Evolutionary conservation across 2,113 vertebrate genomes (phyloP), one percentile per base, ranked within the genome.

Genomic region (Brienomyrus longianalis): DNA sequence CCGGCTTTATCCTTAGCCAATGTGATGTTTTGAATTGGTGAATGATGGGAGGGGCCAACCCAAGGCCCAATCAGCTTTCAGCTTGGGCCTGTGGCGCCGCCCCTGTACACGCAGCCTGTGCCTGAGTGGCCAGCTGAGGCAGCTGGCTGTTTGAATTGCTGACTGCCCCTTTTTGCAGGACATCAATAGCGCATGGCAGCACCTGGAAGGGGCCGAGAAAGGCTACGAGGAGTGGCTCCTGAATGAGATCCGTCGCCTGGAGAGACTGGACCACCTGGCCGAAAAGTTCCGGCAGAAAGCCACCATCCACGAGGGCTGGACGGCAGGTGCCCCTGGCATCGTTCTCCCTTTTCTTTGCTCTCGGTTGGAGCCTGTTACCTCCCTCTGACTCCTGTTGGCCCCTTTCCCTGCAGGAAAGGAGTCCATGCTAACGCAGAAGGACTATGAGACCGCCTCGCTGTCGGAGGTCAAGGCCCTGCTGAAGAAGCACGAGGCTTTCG

Each of bases 281-380:
- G 97, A 98, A 95, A 99, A 99, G 92, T 99, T 99, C 94, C 93
- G 97, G 21, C 98, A 99, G 94, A 99, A 99, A 86, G 97, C 98
- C 0, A 96, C 97, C 47, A 99, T 98, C 94, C 98, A 99, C 0
- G 97, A 99, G 90, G 93, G 94, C 92, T 99, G 98, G 98, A 98
- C 98, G 0, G 96, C 97, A 0, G 97, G 97, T 98, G 43, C 31
- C 21, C 39, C 86, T 39, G 35, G 35, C 35, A 0, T 45, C 59
- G 59, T 4, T 23, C 7, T 21, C 11, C 10, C 10, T 17, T n/a
- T 21, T 7, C n/a, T 27, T 45, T 43, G 70, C 27, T 39, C 48
- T 45, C 31, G 15, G 15, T 8, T 13, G 19, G 62, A 39, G 48
- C n/a, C 66, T 17, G 7, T 15, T 43, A 17, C 19, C 43, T 77